Conservation (phyloP, 2,113 vertebrate species). For the Amphiprion percula region DNA sequence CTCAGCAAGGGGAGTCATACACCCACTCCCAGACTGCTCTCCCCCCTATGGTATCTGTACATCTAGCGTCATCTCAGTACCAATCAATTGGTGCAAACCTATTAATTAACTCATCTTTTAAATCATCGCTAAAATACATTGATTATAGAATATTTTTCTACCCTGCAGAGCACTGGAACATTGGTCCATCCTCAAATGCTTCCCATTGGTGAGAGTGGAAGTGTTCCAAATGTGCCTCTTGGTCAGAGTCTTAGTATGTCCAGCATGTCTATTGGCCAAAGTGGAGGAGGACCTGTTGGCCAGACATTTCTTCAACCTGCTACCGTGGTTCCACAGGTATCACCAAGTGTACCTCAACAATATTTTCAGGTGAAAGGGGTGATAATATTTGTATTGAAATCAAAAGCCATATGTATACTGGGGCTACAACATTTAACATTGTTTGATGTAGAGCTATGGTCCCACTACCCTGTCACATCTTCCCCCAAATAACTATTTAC, state of each 20-base stretch:
- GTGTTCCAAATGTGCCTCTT: constrained; percentile 77
- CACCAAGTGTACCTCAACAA: constrained; percentile 82
- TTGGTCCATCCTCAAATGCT: constrained; percentile 77
- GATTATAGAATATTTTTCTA: constrained; percentile 42
- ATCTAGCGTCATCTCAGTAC: constrained; percentile 44
- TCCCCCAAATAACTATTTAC: constrained; percentile 47
- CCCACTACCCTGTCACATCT: constrained; percentile 5
- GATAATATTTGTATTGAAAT: constrained; percentile 19
- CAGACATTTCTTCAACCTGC: constrained; percentile 82
- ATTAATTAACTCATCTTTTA: background rate
- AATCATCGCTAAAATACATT: background rate
- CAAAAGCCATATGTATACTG: constrained; percentile 10
- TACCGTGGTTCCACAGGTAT: constrained; percentile 82
- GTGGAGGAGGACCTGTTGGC: constrained; percentile 76
- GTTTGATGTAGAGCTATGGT: background rate
- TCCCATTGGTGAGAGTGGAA: constrained; percentile 78
- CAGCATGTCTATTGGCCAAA: constrained; percentile 73
- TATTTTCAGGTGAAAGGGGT: constrained; percentile 83
- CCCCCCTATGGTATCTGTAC: constrained; percentile 83
- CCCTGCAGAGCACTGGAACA: constrained; percentile 62
- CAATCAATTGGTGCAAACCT: background rate
- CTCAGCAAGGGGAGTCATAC: constrained; percentile 79
- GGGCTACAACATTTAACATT: constrained; percentile 10
- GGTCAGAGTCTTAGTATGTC: constrained; percentile 80
- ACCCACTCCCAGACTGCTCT: constrained; percentile 74